Conservation (phyloP, 2,797 vertebrate genomes). For the Coregonus sp. region DNA sequence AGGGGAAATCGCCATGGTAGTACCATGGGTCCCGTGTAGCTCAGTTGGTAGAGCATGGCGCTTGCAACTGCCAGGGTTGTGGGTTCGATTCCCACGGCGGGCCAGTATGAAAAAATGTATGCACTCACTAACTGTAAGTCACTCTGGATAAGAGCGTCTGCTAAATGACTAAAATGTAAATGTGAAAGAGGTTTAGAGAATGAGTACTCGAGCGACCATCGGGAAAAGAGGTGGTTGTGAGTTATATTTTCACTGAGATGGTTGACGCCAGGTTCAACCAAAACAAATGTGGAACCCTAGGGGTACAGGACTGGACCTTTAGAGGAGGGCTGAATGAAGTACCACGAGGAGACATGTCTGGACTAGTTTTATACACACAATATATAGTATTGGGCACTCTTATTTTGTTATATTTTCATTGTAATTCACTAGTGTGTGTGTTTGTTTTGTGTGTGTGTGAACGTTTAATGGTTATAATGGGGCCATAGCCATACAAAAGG, state of each 20-base stretch:
- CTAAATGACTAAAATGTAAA: too few species aligned
- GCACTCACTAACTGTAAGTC: too few species aligned
- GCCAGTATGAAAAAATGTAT: too few species aligned
- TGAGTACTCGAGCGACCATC: not conserved
- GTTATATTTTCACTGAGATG: not conserved
- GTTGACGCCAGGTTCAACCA: not conserved
- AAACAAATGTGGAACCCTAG: not conserved
- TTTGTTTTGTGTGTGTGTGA: constrained; percentile 16
- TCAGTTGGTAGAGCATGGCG: too few species aligned
- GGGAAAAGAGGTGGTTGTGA: not conserved
- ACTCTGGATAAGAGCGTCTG: too few species aligned
- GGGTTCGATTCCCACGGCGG: too few species aligned
- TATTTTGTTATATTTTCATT: not conserved
- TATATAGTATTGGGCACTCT: not conserved
- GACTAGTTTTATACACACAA: not conserved
- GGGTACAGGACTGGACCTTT: not conserved
- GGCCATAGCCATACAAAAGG: not conserved
- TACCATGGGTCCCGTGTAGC: constrained; percentile 1
- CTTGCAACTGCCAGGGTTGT: too few species aligned
- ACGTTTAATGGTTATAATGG: constrained; percentile 11
- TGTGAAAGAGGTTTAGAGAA: not conserved
- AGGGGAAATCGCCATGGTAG: constrained; percentile 45
- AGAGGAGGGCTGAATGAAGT: too few species aligned
- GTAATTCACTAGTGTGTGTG: constrained; percentile 1
- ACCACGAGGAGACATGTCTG: too few species aligned